phyloP scores from a whole-genome alignment of 1,140 invertebrate genomes.

The Chionoecetes opilio region DNA sequence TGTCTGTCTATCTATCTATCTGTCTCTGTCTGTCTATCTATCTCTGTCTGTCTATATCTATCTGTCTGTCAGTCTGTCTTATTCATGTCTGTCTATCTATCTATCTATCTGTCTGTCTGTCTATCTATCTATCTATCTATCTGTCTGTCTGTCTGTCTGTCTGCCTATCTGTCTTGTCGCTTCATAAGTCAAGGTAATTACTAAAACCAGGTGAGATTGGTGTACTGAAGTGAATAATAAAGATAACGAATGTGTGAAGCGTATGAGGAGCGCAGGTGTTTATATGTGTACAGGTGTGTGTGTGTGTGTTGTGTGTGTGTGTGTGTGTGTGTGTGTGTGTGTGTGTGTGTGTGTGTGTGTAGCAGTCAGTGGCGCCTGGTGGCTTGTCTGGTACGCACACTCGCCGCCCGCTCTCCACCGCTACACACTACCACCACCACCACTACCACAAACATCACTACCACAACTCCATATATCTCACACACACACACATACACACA shows the following conservation, averaged over 20 bases:
- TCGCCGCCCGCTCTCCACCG: background rate
- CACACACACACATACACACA: background rate
- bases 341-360: background rate
- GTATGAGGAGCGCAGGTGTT: background rate
- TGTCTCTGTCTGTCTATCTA: background rate
- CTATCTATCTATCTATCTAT: no score
- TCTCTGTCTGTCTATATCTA: background rate
- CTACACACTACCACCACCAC: background rate
- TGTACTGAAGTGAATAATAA: no score
- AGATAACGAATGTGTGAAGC: no score
- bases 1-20: no score
- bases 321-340: background rate
- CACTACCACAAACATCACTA: background rate
- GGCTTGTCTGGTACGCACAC: background rate
- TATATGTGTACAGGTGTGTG: background rate
- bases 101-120: no score
- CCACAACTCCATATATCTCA: background rate
- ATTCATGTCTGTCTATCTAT: no score
- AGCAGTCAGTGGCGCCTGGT: background rate
- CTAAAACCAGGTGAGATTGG: background rate
- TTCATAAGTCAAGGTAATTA: background rate
- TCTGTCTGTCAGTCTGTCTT: background rate
- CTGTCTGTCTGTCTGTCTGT: background rate
- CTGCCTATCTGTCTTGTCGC: no score
- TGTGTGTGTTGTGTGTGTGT: slow-evolving; percentile 33